Evolutionary conservation across 2,888 invertebrate genomes (phyloP), one percentile per base, ranked within the genome.

Genomic region (Stenodema calcarata): DNA sequence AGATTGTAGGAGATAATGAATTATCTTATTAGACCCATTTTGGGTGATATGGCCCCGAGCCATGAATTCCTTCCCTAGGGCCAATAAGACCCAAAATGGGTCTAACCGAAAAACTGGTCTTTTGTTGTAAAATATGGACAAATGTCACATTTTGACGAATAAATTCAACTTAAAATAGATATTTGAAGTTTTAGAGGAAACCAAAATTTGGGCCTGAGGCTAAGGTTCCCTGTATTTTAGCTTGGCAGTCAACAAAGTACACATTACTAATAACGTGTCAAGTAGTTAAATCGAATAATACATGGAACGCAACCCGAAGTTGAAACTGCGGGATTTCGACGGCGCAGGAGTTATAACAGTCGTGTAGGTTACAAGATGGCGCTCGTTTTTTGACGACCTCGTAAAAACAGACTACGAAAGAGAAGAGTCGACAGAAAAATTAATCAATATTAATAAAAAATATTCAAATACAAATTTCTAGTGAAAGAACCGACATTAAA

Each of bases 401-500:
- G 54, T 62, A 11, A 50, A 62, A 35, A 35, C 35, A 35, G 2
- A 2, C 35, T 35, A 35, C 35, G 35, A 35, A n/a, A 3, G 54
- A 54, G 54, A 18, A 54, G n/a, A 12, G 16, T 12, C 50, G 18
- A 18, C 54, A 54, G n/a, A 23, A 62, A 62, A 62, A 23, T 3
- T 62, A 62, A 62, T 62, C 62, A 62, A 62, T 62, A 62, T 62
- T 62, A 62, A 23, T 62, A 23, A 50, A n/a, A n/a, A 62, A 62
- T 62, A 62, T 23, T 62, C 62, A 62, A 35, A 62, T 62, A 62
- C 62, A 23, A 76, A 76, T 41, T 35, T 78, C 41, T 78, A 78
- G 78, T 18, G 44, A 78, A 78, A n/a, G 16, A 82, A 82, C 86
- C 86, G 54, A 62, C 62, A 27, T 78, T 41, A 28, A 76, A 81